These are phyloP conservation scores for Nothocercus julius DNA, from an alignment of 2,113 vertebrate species.

Conservation along the genomic window DNA sequence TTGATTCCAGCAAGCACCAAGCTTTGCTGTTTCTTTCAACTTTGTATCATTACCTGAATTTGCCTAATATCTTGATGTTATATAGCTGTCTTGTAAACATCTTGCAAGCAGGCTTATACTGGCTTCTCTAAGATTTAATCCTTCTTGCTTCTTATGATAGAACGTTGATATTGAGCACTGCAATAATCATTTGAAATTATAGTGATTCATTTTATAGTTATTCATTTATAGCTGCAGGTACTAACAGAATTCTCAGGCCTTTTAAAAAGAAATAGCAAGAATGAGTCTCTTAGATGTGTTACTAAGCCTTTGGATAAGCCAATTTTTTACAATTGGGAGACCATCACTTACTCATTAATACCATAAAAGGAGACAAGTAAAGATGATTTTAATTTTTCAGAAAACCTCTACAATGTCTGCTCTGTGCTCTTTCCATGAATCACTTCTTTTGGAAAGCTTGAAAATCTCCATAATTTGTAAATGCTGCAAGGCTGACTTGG, in stretches of 20 bases:
- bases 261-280: not conserved
- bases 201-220: not conserved
- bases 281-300: not conserved
- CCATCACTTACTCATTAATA: not conserved
- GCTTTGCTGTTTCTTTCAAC: not conserved
- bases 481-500: not conserved
- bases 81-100: not conserved
- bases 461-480: rapidly evolving
- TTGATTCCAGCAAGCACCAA: not conserved
- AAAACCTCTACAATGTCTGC: not conserved
- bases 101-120: not conserved
- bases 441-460: not conserved
- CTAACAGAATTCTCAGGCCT: not conserved
- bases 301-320: not conserved
- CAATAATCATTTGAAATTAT: not conserved
- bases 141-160: rapidly evolving
- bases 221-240: not conserved
- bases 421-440: not conserved
- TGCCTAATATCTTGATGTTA: not conserved
- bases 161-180: rapidly evolving
- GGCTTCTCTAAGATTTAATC: not conserved
- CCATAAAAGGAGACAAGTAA: not conserved
- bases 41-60: not conserved
- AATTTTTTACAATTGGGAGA: not conserved
- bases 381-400: not conserved